Percentiles rank a stretch among this genome's conserved stretches.
These are phyloP conservation scores for Meloidogyne floridensis DNA, from an alignment of 1,140 invertebrate species.

Conservation along the genomic window DNA sequence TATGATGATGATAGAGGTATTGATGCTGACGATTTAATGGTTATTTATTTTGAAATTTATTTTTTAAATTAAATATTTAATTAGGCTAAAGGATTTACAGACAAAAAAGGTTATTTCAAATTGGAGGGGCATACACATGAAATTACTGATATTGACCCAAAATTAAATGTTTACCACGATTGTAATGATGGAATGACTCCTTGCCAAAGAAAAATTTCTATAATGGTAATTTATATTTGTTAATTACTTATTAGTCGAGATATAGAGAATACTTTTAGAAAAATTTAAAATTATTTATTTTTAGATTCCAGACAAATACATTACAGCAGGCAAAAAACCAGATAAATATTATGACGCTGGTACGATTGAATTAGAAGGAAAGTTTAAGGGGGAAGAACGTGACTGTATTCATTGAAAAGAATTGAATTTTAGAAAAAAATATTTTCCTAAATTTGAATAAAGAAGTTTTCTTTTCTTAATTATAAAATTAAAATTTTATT, in stretches of 20 bases:
- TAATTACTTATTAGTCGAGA: not conserved
- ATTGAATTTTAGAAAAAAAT: no score
- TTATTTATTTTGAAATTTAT: not conserved
- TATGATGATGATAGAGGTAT: conserved; percentile 51
- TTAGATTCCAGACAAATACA: conserved; percentile 44
- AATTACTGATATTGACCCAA: conserved; percentile 50
- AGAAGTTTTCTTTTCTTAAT: no score
- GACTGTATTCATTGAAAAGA: conserved; percentile 45
- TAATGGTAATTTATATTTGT: conserved; percentile 32
- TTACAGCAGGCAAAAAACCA: conserved; percentile 37
- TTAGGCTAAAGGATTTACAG: conserved; percentile 33
- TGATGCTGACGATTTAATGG: conserved; percentile 51
- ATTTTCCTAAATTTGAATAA: no score
- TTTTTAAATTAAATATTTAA: not conserved
- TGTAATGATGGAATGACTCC: conserved; percentile 50
- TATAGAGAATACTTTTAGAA: no score
- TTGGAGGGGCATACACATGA: conserved; percentile 49
- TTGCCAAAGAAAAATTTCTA: conserved; percentile 50
- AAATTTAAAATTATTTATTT: not conserved
- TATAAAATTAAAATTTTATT: no score
- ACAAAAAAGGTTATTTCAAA: conserved; percentile 41
- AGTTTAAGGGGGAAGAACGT: conserved; percentile 45
- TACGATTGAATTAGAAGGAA: conserved; percentile 45
- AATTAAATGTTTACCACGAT: conserved; percentile 50
- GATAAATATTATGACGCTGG: conserved; percentile 44